Base-by-base conservation (phyloP, 2,888 invertebrate genomes). In the Chloroclysta siterata region DNA sequence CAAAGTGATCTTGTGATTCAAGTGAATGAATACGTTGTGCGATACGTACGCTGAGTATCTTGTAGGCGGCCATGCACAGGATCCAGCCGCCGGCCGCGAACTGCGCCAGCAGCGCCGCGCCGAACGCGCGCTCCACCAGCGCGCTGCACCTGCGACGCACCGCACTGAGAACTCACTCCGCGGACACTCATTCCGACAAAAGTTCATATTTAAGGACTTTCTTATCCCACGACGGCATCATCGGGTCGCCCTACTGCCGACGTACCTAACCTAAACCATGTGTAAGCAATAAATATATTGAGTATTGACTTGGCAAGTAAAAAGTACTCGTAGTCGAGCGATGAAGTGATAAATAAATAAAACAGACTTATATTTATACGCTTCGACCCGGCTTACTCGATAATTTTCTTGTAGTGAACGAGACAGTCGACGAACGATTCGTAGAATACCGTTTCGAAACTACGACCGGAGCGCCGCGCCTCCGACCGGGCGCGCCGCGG, bases 61-160 rank as follows among this genome's bases (percentile, higher is more conserved):
- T 46, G 46, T 46, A 46, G 46, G 46, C 46, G 17, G 46, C 46
- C 46, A 46, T 15, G 17, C 46, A 46, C 3, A 46, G 78, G 56
- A 90, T 91, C 89, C 91, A 90, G 5, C 90, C 89, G 0, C 91
- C 89, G 52, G 89, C 85, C 1, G 78, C 86, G 54, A 92, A 90
- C 73, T 91, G 91, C 28, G 90, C 74, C 36, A 91, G 69, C 33
- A 90, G 87, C 0, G 88, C 85, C 0, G 70, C 67, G 0, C 89
- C 89, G 61, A 91, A 90, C 66, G 66, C 0, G 74, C 74, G 2
- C 77, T 83, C 63, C 90, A 90, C 74, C 46, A 15, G 36, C 53
- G 57, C 55, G 29, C 53, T 47, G 48, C 42, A 29, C 17, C 58
- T 54, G 58, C 41, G 28, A 3, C 28, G 36, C 10, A 47, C 13